Base-by-base conservation (phyloP, 2,797 vertebrate species). In the Trachurus trachurus region DNA sequence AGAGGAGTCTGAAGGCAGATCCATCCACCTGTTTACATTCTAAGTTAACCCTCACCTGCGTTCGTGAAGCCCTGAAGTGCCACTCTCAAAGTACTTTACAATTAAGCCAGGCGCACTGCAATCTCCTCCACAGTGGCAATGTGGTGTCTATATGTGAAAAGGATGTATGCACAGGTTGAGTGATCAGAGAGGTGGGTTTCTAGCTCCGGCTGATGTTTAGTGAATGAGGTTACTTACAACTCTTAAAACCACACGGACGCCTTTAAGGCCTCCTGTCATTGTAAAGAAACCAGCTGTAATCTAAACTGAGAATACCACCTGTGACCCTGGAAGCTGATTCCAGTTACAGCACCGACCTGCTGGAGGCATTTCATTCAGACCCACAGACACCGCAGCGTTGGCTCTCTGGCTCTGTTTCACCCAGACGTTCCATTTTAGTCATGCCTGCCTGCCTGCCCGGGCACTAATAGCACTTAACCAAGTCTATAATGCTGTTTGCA, bases 341-440 rank as follows among this genome's bases (percentile, higher is more conserved):
- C 50, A 47, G 39, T 66, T 54, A 58, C 72, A 75, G 56, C 65
- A 45, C 12, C 49, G 68, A 81, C 63, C 64, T 50, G 69, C 78
- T 81, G 72, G 52, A 81, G 64, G 69, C 19, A n/a, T 77, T 86
- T 78, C 68, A 78, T 84, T 81, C 61, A 77, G 64, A 74, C 66
- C 15, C 52, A 75, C 21, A 68, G 52, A 75, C 22, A 34, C 26
- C 68, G 44, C 31, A 56, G 64, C 69, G 31, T 63, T 58, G 57
- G 54, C 70, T 77, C 68, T 67, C 64, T 69, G 63, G 74, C 74
- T 72, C 66, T 60, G 63, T 62, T 71, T 78, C 57, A 68, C 45
- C 44, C 71, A 79, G 57, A 81, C 84, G 62, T 78, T 66, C 45
- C 34, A 39, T 66, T 39, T 74, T 26, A 26, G 80, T 66, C 61